These are phyloP conservation scores for Tachuris rubrigastra DNA, from an alignment of 2,113 vertebrate genomes.

Conservation along the genomic window DNA sequence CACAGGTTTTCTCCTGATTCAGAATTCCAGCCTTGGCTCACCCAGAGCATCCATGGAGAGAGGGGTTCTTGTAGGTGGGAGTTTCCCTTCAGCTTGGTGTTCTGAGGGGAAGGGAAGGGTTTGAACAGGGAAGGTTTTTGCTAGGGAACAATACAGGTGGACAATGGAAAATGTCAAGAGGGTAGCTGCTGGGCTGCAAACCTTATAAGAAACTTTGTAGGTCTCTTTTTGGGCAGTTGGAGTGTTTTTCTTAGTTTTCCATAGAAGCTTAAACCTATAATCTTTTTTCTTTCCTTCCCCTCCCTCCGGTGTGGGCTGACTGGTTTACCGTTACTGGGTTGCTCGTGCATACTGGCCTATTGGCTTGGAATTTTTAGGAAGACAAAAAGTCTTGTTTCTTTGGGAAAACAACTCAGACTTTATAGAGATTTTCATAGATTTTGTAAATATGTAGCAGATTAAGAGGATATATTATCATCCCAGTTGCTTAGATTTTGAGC, in stretches of 20 bases:
- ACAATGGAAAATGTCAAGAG: background rate
- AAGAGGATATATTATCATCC: background rate
- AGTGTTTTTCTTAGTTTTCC: background rate
- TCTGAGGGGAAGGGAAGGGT: background rate
- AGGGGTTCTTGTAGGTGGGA: background rate
- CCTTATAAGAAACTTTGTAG: background rate
- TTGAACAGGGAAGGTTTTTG: background rate
- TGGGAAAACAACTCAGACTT: background rate
- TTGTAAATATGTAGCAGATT: background rate
- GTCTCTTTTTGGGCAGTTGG: background rate
- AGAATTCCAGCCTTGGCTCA: background rate
- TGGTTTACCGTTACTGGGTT: background rate
- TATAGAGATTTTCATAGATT: constrained; percentile 4
- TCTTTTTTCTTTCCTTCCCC: background rate
- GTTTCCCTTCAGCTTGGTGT: background rate
- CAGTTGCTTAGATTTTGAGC: background rate
- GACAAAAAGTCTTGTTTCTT: background rate
- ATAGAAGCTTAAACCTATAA: background rate
- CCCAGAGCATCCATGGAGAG: background rate
- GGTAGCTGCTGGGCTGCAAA: background rate
- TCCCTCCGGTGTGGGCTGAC: background rate
- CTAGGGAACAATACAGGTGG: background rate
- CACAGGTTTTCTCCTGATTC: background rate
- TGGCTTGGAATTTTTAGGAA: background rate
- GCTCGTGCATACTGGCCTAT: background rate